Base-by-base conservation (phyloP, 2,888 invertebrate genomes). In the Leptopilina syphax region DNA sequence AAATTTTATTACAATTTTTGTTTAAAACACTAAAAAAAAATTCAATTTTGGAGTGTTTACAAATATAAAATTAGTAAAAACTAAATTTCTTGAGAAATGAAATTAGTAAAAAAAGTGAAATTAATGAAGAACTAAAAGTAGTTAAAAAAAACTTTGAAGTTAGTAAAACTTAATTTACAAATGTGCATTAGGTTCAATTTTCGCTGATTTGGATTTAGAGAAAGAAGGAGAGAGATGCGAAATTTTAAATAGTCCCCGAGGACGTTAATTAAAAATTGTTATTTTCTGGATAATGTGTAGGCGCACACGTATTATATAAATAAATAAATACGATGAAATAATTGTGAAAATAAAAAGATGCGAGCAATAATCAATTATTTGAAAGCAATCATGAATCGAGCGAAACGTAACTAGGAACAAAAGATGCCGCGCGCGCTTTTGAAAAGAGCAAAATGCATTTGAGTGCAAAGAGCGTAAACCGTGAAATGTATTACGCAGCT, bases 381-480 rank as follows among this genome's bases (percentile, higher is more conserved):
- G 70, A 50, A 27, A 27, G 70, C 50, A 50, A 70, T 70, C 54
- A 63, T 24, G 70, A 50, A 65, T 65, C 70, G 50, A 73, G 27
- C 57, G 34, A 73, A 73, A 57, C 73, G 57, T 13, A 73, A 57
- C 54, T 34, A 73, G 57, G 57, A 73, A 73, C 73, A 73, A 73
- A 70, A 73, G 73, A 73, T 73, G 57, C 73, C 73, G 73, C 73
- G 73, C 73, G 44, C 44, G 44, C 44, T 44, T 73, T 57, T 57
- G 70, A 54, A 70, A 73, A 73, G 73, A 73, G 73, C 34, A 18
- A 73, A 73, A 73, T 73, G 73, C 73, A 73, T 73, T 73, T 73
- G 27, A 73, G 57, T 34, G 54, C 73, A 70, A 73, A 54, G 57
- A 73, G 57, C 57, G 57, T 73, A 73, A 73, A 73, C 57, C 41